phyloP scores from a whole-genome alignment of 2,797 vertebrate species.

The Accipiter superciliosus region DNA sequence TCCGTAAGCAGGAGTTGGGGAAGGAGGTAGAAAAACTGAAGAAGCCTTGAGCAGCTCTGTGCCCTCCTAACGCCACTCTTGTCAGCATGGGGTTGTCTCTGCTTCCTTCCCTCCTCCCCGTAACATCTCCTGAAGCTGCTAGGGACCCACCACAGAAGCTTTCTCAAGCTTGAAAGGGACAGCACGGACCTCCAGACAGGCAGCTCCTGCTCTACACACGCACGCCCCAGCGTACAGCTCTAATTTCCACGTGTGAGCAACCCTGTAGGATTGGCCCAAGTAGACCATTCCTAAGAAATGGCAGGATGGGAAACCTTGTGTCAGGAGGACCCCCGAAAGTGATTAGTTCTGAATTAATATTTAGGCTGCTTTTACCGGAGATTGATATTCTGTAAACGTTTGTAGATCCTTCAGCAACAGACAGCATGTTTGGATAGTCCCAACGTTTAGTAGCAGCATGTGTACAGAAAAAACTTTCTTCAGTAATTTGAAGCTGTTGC shows the following conservation, averaged over 20 bases:
- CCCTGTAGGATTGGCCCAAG: not conserved
- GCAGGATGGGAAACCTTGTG: not conserved
- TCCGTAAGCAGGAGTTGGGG: not conserved
- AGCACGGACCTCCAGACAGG: not conserved
- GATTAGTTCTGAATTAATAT: not conserved
- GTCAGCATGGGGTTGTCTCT: not conserved
- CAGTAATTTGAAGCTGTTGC: constrained; percentile 33
- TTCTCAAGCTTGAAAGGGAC: not conserved
- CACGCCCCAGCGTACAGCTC: not conserved
- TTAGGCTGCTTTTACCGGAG: not conserved
- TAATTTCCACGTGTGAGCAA: not conserved
- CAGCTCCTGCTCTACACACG: not conserved
- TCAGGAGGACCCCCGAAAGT: not conserved
- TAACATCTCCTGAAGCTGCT: not conserved
- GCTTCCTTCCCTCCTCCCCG: not conserved
- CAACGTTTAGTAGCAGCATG: not conserved
- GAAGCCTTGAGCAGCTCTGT: not conserved
- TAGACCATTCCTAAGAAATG: not conserved
- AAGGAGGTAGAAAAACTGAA: not conserved
- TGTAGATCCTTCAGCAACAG: not conserved
- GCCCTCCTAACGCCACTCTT: not conserved
- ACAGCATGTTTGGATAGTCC: not conserved
- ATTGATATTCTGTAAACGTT: not conserved
- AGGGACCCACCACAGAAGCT: not conserved
- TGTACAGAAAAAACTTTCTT: constrained; percentile 6